Conservation (phyloP, 2,797 vertebrate genomes). For the Uromys caudimaculatus region DNA sequence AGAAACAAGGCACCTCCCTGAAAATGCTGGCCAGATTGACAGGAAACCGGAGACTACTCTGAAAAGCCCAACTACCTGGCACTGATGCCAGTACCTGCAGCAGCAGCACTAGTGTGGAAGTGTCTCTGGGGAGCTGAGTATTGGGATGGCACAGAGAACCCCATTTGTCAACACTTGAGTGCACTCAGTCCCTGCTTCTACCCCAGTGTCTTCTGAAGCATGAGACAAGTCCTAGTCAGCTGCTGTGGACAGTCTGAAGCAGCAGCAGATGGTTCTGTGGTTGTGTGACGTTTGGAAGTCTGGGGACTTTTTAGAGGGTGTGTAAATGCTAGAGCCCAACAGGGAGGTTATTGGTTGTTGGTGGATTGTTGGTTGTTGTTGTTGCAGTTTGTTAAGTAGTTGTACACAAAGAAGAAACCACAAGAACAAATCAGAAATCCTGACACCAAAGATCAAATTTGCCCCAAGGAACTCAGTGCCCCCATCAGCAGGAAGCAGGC, state of each 20-base stretch:
- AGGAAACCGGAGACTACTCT: not conserved
- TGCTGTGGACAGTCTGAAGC: too few relatives aligned
- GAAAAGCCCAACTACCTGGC: not conserved
- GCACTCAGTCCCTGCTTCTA: not conserved
- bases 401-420: not conserved
- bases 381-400: not conserved
- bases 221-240: too few relatives aligned
- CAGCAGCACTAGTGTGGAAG: not conserved
- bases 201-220: not conserved
- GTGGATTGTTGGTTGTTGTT: not conserved
- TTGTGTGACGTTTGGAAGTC: not conserved
- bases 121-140: not conserved
- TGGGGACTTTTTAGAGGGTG: not conserved
- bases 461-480: not conserved
- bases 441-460: not conserved
- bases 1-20: not conserved
- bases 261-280: not conserved
- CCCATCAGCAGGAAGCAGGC: not conserved
- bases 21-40: not conserved
- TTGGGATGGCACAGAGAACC: not conserved
- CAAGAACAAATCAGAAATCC: not conserved
- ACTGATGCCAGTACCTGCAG: not conserved
- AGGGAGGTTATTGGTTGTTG: not conserved
- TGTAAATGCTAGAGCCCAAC: not conserved
- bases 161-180: not conserved